Evolutionary conservation across 2,113 vertebrate genomes (phyloP), one percentile per base, ranked within the genome.

Genomic region (Elanus axillaris): DNA sequence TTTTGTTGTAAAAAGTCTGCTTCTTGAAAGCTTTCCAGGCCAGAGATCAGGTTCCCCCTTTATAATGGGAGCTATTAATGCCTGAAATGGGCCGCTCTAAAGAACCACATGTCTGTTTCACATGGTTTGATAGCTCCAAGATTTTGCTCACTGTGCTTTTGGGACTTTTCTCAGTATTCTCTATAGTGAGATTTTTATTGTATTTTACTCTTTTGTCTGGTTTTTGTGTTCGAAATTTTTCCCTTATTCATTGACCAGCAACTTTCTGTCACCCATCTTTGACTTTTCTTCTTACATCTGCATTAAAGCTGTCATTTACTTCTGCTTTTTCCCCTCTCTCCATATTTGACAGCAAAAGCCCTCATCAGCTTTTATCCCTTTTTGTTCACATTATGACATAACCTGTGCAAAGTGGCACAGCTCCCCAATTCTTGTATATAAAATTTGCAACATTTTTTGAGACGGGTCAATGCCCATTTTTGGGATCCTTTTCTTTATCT

Each of bases 391-490:
- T 98, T 98, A 99, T 98, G 98, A 99, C 98, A 98, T 98, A 99
- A 99, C 98, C 98, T 98, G 98, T 69, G 98, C 98, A 98, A 98
- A 98, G 98, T 98, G 97, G 98, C 98, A 97, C 96, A 96, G 98
- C 98, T 99, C 97, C 98, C 98, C 98, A 97, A 94, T 98, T 98
- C 98, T 98, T 97, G 98, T 98, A 98, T 99, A 98, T 98, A 99
- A 99, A 99, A 99, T 99, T 98, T 99, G 98, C 99, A 98, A 98
- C 98, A 98, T 98, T 99, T 99, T 98, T 98, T 98, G 98, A 99
- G 99, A 99, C 98, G 99, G 99, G 99, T 99, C 99, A 99, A 98
- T 99, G 99, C 98, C 98, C 99, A 99, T 99, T 99, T 99, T 98
- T 78, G 98, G 97, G 98, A 98, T 98, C 98, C 98, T 98, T 98